A percentile compares a stretch with the other conserved stretches of the same genome.
These are phyloP conservation scores for Polietes domitor DNA, from an alignment of 2,888 invertebrate genomes.

Conservation along the genomic window DNA sequence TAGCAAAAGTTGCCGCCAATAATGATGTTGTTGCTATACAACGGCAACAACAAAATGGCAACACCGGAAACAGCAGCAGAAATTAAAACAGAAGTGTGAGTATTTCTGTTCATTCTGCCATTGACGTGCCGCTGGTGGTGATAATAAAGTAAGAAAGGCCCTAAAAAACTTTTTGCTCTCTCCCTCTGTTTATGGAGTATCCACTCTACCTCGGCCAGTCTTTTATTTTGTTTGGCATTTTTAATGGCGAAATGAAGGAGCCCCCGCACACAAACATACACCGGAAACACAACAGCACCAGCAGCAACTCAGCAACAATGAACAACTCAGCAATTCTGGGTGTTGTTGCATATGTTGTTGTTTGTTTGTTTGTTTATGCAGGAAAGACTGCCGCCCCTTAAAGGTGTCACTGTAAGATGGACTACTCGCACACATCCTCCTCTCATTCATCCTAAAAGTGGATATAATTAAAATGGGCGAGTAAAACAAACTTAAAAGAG, in stretches of 20 bases:
- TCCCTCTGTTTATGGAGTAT: background rate
- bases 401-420: conserved; percentile 33
- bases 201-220: background rate
- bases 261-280: background rate
- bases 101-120: background rate
- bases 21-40: background rate
- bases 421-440: background rate
- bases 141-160: conserved; percentile 24
- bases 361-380: background rate
- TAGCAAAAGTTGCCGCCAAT: background rate
- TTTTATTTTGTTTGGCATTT: conserved; percentile 24
- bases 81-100: conserved; percentile 21
- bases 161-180: conserved; percentile 5
- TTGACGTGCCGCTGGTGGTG: no score
- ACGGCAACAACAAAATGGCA: background rate
- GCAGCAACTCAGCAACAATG: background rate
- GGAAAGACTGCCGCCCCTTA: conserved; percentile 15
- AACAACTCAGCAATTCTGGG: background rate
- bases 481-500: conserved; percentile 5
- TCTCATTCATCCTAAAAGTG: conserved; percentile 2
- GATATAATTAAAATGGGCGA: conserved; percentile 48
- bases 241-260: conserved; percentile 36
- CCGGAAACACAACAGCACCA: background rate
- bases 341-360: no score
- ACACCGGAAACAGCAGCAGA: background rate